Percentiles rank a stretch among this genome's conserved stretches.
phyloP scores from a whole-genome alignment of 2,888 invertebrate genomes.

The Prosapia bicincta region DNA sequence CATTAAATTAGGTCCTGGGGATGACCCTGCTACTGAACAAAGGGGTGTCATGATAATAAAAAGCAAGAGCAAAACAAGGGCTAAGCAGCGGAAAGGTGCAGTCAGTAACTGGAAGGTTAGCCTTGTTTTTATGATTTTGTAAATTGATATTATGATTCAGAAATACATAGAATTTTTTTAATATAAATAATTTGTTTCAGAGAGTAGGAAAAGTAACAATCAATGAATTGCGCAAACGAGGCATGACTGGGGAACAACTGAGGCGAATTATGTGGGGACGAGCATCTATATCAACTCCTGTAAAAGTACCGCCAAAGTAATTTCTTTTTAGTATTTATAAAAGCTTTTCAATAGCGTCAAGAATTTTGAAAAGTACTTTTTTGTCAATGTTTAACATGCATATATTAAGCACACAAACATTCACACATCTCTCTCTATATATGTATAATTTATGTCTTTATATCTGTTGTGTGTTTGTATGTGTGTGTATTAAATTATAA shows the following conservation, averaged over 20 bases:
- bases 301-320: constrained; percentile 59
- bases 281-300: constrained; percentile 82
- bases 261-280: constrained; percentile 88
- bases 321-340: too few relatives aligned
- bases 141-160: background rate
- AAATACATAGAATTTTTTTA: background rate
- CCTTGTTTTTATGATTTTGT: background rate
- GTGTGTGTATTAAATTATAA: too few relatives aligned
- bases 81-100: constrained; percentile 94
- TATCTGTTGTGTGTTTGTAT: too few relatives aligned
- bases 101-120: constrained; percentile 95
- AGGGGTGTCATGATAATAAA: constrained; percentile 98
- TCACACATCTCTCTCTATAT: too few relatives aligned
- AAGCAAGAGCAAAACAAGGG: constrained; percentile 92
- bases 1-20: constrained; percentile 81
- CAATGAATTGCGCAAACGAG: constrained; percentile 73
- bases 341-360: too few relatives aligned
- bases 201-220: constrained; percentile 86
- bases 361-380: too few relatives aligned
- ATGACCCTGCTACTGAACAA: constrained; percentile 79
- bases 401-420: too few relatives aligned
- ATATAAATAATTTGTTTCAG: constrained; percentile 49
- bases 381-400: too few relatives aligned
- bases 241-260: constrained; percentile 83
- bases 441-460: too few relatives aligned